Evolutionary conservation across 2,113 vertebrate genomes (phyloP).

Genomic region (Engraulis encrasicolus): DNA sequence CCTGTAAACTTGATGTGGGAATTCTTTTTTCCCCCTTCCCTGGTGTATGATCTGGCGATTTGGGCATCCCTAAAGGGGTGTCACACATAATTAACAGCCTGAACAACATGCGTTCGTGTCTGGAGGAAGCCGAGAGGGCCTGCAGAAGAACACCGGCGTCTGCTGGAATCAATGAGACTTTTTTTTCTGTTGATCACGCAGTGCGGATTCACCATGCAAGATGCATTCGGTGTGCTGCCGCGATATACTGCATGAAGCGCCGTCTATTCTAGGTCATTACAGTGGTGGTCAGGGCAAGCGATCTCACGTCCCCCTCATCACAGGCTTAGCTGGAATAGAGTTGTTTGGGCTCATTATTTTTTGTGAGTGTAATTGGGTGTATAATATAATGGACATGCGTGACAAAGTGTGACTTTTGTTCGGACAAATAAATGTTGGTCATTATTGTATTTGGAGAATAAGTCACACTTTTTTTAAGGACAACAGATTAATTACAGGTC

Average conservation of each 20-base stretch:
- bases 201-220: slow-evolving; percentile 74
- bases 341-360: neutral
- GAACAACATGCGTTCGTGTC: slow-evolving; percentile 71
- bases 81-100: slow-evolving; percentile 73
- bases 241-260: slow-evolving; percentile 68
- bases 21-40: slow-evolving; percentile 43
- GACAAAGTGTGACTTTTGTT: neutral
- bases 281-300: slow-evolving; percentile 53
- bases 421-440: neutral
- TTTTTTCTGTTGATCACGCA: slow-evolving; percentile 71
- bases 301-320: slow-evolving; percentile 46
- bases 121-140: slow-evolving; percentile 71
- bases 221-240: slow-evolving; percentile 75
- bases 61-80: slow-evolving; percentile 70
- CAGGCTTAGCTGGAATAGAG: neutral
- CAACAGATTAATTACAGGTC: neutral
- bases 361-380: neutral
- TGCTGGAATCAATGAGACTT: slow-evolving; percentile 71
- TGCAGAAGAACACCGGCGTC: slow-evolving; percentile 69
- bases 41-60: slow-evolving; percentile 72
- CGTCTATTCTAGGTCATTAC: slow-evolving; percentile 63
- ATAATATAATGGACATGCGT: neutral
- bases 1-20: neutral
- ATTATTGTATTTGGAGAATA: neutral
- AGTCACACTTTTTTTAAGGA: neutral